phyloP scores from a whole-genome alignment of 2,888 invertebrate species.

The Cordylochernes scorpioides region DNA sequence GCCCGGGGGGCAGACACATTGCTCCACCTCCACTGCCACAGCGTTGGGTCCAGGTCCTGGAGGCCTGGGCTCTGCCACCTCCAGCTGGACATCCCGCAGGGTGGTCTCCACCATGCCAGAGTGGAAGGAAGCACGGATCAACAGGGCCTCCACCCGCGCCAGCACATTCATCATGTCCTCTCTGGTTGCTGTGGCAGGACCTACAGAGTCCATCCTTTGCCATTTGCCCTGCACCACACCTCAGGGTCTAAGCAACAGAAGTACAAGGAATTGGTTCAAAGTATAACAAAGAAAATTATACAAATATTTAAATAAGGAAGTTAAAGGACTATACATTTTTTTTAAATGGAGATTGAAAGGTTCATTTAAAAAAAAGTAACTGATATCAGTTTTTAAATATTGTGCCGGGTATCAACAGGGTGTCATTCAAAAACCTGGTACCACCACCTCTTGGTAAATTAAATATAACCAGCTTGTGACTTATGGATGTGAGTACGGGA shows the following conservation, averaged over 20 bases:
- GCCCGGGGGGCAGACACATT: slow-evolving; percentile 27
- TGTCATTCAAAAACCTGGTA: too few species aligned
- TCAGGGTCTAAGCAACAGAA: too few species aligned
- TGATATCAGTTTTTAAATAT: too few species aligned
- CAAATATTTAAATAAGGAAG: background rate
- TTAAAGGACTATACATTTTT: background rate
- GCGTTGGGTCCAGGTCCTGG: slow-evolving; percentile 26
- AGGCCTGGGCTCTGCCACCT: slow-evolving; percentile 43
- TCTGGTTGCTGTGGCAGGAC: slow-evolving; percentile 30
- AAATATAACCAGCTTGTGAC: too few species aligned
- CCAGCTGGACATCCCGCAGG: slow-evolving; percentile 59
- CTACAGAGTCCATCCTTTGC: slow-evolving; percentile 17
- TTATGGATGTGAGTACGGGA: too few species aligned
- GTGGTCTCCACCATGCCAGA: slow-evolving; percentile 34
- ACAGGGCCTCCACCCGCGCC: slow-evolving; percentile 48
- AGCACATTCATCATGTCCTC: slow-evolving; percentile 58
- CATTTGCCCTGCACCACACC: slow-evolving; percentile 18
- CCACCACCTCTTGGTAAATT: too few species aligned
- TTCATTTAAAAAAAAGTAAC: too few species aligned
- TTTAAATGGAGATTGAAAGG: too few species aligned
- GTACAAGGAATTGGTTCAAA: too few species aligned
- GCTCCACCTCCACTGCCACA: slow-evolving; percentile 26
- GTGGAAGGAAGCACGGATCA: slow-evolving; percentile 49
- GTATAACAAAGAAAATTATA: background rate
- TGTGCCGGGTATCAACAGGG: too few species aligned